Percentiles rank a stretch among this genome's conserved stretches.
phyloP scores from a whole-genome alignment of 2,113 vertebrate species.

The Salvator merianae region DNA sequence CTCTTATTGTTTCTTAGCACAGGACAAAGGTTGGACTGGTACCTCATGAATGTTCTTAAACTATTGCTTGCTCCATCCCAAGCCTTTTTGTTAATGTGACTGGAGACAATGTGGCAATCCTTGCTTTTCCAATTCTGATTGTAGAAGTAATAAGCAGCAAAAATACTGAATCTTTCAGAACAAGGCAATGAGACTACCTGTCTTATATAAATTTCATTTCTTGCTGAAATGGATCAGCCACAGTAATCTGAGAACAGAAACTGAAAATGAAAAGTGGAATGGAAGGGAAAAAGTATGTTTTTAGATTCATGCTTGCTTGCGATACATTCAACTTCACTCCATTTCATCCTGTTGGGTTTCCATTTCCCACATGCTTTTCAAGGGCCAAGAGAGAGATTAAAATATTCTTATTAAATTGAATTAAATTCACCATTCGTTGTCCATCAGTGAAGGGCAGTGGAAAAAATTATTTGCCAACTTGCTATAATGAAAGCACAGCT shows the following conservation, averaged over 20 bases:
- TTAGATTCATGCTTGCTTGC: too few species aligned
- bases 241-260: background rate
- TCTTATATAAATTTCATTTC: background rate
- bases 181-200: background rate
- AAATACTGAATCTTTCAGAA: background rate
- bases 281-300: background rate
- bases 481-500: too few species aligned
- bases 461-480: too few species aligned
- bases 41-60: too few species aligned
- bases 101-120: background rate
- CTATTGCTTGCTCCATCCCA: too few species aligned
- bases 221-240: background rate
- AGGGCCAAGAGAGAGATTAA: too few species aligned
- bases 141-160: background rate
- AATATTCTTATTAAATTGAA: too few species aligned
- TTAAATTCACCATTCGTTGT: too few species aligned
- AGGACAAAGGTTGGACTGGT: too few species aligned
- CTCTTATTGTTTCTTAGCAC: too few species aligned
- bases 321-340: background rate
- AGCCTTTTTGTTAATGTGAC: too few species aligned
- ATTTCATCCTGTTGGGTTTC: background rate
- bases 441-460: too few species aligned
- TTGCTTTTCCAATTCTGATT: background rate
- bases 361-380: background rate
- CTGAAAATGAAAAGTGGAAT: background rate